Evolutionary conservation across 1,140 invertebrate species (phyloP), one percentile per base, ranked within the genome.

Genomic region (Camponotus pennsylvanicus): DNA sequence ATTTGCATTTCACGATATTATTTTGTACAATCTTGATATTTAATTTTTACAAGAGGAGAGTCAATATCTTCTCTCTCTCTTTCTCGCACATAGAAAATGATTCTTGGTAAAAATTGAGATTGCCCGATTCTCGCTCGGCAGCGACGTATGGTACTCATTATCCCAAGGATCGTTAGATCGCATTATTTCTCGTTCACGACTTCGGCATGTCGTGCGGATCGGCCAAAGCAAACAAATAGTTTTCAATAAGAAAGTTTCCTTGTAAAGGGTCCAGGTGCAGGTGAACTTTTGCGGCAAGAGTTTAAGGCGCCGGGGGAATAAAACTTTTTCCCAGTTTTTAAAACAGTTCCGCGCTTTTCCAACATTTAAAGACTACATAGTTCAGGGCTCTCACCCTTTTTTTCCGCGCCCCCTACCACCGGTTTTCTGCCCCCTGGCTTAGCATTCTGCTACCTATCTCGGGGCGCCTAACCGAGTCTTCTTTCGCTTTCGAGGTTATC

Each of bases 211-310:
- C 89, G 78, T 73, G 84, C 27, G 1, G 66, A 86, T 86, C 78
- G 87, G 87, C 45, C 59, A 84, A 49, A 79, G 85, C 79, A 88
- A 87, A 89, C 89, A 84, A 90, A 91, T 86, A 89, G 89, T 83
- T 90, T 89, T 87, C 89, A 91, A 91, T 90, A 89, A 91, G 70
- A 78, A 91, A 91, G 87, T 91, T 91, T 85, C 37, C 79, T 21
- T 49, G 77, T 52, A 61, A 49, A 82, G 85, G 69, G 73, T 88
- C 55, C 86, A 89, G 88, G 88, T 89, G 88, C 83, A 85, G 86
- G 27, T 52, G 49, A 85, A 88, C 52, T 89, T 83, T 5, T 49
- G 64, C 40, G 79, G 89, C 75, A 59, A 64, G 79, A 86, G 84
- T 90, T 88, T 70, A 57, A 88, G 86, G 77, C 75, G 57, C 67